Evolutionary conservation across 2,888 invertebrate genomes (phyloP).

Genomic region (Orchestes rusci): DNA sequence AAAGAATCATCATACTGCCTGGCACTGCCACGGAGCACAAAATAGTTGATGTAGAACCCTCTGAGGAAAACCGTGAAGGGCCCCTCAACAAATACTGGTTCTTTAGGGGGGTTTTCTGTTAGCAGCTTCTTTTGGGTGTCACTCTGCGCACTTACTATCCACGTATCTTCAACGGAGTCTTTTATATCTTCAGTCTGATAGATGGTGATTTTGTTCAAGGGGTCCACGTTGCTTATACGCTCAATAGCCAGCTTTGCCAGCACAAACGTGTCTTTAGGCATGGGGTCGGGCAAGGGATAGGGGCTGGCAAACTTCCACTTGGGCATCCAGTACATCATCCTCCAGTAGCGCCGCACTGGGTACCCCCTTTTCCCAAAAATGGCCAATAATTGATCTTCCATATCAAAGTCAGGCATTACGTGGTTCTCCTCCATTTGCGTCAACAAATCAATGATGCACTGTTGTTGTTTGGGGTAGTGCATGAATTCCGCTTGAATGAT

Average conservation of each 20-base stretch:
- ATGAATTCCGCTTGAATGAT: conserved; percentile 81
- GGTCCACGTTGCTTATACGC: conserved; percentile 78
- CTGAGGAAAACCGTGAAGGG: conserved; percentile 74
- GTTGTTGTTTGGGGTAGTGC: conserved; percentile 95
- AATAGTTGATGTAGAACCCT: conserved; percentile 72
- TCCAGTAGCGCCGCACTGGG: conserved; percentile 67
- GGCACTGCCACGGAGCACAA: conserved; percentile 69
- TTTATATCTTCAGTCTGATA: conserved; percentile 56
- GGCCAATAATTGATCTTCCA: conserved; percentile 73
- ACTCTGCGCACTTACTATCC: conserved; percentile 87
- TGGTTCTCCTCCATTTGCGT: conserved; percentile 89
- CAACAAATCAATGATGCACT: conserved; percentile 82
- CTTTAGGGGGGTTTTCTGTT: conserved; percentile 51
- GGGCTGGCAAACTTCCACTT: conserved; percentile 89
- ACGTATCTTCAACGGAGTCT: conserved; percentile 78
- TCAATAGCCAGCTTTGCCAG: conserved; percentile 76
- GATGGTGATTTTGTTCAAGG: conserved; percentile 40
- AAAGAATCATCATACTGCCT: conserved; percentile 45
- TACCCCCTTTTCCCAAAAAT: conserved; percentile 75
- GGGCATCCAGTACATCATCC: conserved; percentile 88
- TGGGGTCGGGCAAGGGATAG: conserved; percentile 69
- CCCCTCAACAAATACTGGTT: conserved; percentile 76
- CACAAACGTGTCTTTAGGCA: conserved; percentile 71
- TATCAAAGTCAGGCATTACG: conserved; percentile 86
- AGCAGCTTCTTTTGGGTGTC: conserved; percentile 65